phyloP scores from a whole-genome alignment of 2,113 vertebrate genomes.

The Grammomys dolichurus region DNA sequence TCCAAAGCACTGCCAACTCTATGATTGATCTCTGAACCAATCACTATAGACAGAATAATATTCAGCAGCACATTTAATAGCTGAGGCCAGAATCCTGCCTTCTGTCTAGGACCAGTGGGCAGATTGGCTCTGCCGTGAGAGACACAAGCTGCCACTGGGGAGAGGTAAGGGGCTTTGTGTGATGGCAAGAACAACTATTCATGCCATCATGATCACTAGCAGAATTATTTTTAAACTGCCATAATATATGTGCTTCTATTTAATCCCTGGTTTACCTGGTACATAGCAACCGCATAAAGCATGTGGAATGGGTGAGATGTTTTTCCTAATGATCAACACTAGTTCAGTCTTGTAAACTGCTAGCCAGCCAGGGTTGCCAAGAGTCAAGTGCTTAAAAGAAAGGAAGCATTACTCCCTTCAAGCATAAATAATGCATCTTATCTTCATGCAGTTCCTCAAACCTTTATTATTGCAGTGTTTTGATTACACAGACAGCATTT shows the following conservation, averaged over 20 bases:
- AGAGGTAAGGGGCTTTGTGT: not conserved
- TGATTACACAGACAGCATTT: conserved; percentile 36
- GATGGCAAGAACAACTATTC: not conserved
- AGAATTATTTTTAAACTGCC: not conserved
- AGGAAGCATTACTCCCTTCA: not conserved
- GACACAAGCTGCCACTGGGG: not conserved
- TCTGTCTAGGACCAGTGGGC: not conserved
- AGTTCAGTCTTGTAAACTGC: not conserved
- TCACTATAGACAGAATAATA: not conserved
- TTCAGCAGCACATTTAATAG: not conserved
- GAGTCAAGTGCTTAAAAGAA: not conserved
- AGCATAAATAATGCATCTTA: conserved; percentile 12
- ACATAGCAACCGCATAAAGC: not conserved
- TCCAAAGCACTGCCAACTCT: not conserved
- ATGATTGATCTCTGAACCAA: not conserved
- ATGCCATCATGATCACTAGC: not conserved
- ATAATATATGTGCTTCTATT: not conserved
- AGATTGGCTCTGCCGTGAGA: not conserved
- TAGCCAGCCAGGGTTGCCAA: not conserved
- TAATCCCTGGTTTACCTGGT: not conserved
- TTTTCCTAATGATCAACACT: conserved; percentile 18
- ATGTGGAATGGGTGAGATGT: not conserved
- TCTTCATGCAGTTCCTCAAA: conserved; percentile 29
- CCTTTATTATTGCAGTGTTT: conserved; percentile 47
- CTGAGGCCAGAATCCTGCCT: not conserved